Conservation (phyloP, 2,888 invertebrate genomes). For the Lasioglossum zephyrum region DNA sequence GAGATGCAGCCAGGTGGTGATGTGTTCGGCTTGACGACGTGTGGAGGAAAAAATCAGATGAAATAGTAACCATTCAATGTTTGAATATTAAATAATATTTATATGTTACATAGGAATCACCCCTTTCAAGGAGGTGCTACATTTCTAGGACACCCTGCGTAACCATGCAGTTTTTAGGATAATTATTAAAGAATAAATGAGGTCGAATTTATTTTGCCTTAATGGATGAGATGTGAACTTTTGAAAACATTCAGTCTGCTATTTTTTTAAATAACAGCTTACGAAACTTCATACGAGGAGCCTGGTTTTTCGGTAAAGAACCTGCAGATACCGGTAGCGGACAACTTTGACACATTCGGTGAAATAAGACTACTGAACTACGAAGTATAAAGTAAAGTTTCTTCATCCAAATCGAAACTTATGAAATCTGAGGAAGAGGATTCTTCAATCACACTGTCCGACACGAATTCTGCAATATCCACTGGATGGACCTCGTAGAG, state of each 20-base stretch:
- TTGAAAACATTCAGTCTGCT: neutral
- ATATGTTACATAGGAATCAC: too few relatives aligned
- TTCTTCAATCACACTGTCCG: neutral
- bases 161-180: too few relatives aligned
- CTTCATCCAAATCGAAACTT: slow-evolving; percentile 3
- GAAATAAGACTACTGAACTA: neutral
- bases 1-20: neutral
- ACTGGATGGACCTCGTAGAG: neutral
- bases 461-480: slow-evolving; percentile 4
- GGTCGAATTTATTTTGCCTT: too few relatives aligned
- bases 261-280: neutral
- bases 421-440: slow-evolving; percentile 3
- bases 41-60: neutral
- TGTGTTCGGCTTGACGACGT: neutral
- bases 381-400: slow-evolving; percentile 7
- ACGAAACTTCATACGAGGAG: neutral
- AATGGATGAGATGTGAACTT: too few relatives aligned
- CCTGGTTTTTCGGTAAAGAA: neutral
- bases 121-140: too few relatives aligned
- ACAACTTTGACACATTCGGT: neutral
- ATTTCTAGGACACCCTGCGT: too few relatives aligned
- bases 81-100: too few relatives aligned
- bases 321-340: neutral
- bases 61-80: neutral
- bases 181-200: too few relatives aligned